Percentiles rank a stretch among this genome's conserved stretches.
Conservation (phyloP, 2,113 vertebrate genomes). For the Muntiacus muntjak region DNA sequence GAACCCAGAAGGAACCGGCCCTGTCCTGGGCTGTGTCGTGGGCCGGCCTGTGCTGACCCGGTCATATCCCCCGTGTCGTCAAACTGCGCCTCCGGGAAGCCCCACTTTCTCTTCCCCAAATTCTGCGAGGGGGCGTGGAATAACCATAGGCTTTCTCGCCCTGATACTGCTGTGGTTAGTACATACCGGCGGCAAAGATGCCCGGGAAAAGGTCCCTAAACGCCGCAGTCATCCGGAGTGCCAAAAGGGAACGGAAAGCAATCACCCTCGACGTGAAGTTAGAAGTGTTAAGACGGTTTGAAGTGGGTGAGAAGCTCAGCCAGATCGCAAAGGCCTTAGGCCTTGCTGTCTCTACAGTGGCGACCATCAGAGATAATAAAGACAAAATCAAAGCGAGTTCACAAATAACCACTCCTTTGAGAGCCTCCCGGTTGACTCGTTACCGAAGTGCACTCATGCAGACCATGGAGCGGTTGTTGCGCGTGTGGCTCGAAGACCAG, state of each 20-base stretch:
- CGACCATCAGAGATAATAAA: neutral
- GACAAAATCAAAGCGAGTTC: neutral
- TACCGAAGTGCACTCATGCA: neutral
- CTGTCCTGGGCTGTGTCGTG: neutral
- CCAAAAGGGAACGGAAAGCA: neutral
- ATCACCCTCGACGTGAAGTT: neutral
- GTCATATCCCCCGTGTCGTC: neutral
- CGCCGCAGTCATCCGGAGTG: too few relatives aligned
- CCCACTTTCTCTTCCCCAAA: neutral
- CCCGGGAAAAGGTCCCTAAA: neutral
- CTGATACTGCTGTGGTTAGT: neutral
- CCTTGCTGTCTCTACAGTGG: neutral
- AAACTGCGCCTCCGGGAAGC: accelerated
- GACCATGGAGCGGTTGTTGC: neutral
- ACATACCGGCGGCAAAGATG: neutral
- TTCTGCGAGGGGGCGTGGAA: neutral
- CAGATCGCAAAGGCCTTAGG: neutral
- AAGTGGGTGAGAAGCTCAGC: slow-evolving; percentile 9
- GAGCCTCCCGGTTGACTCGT: neutral
- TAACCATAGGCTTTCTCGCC: neutral
- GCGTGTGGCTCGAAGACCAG: slow-evolving; percentile 18
- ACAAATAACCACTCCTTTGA: neutral
- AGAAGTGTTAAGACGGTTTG: neutral
- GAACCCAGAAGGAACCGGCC: neutral
- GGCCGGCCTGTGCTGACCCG: neutral